Base-by-base conservation (phyloP, 2,797 vertebrate species). In the Anolis apletophallus region DNA sequence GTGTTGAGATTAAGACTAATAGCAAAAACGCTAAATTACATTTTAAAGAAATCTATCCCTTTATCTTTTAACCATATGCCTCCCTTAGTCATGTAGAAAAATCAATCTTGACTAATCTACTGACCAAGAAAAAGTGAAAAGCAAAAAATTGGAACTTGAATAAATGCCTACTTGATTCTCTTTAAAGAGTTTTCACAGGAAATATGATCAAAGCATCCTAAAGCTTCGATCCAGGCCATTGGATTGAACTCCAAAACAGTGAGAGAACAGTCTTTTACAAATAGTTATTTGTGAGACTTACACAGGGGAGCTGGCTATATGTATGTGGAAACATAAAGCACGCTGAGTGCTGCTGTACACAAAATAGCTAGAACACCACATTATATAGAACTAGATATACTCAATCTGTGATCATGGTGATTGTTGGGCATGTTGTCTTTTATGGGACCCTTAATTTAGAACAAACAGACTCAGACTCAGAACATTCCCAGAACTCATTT, bases 31-130 rank as follows among this genome's bases (percentile, higher is more conserved):
- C 94, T 93, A 96, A 96, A 95, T 96, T 94, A 95, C 94, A 87
- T 95, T 96, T 94, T 93, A 96, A 95, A 89, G 90, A 90, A 94
- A 94, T 93, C 93, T 94, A 92, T 93, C 90, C 93, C 95, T 96
- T 96, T 94, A 95, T 95, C 95, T 95, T 93, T 95, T 96, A 96
- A 97, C 96, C 95, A 96, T 95, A 90, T 94, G 91, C 91, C 93
- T 96, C 91, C 92, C 80, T 91, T 88, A 96, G 91, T 93, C 92
- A 92, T 89, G 94, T 92, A 95, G 95, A 95, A 95, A 96, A 96
- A 96, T 97, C 96, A 95, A 95, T 96, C 93, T 95, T 93, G 91
- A 90, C 93, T 95, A 94, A 95, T 96, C 94, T 92, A 95, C 90
- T 95, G 94, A 89, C 94, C 94, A 93, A 95, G 91, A 84, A 87